Percentiles rank a stretch among this genome's conserved stretches.
Evolutionary conservation across 2,888 invertebrate species (phyloP).

Genomic region (Ichneumoninae sp.): DNA sequence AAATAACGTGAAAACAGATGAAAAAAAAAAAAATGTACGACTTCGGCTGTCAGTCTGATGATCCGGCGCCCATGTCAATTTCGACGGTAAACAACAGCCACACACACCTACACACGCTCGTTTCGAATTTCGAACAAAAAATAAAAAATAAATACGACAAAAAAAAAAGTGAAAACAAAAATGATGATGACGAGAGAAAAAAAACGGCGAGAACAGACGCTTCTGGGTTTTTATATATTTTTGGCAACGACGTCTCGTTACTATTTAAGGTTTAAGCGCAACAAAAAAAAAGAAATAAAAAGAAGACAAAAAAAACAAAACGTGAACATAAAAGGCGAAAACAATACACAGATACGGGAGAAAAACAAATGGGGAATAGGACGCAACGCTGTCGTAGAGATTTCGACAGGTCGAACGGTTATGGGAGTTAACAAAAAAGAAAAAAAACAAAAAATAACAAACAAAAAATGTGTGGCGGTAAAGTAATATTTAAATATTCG

Average conservation of each 20-base stretch:
- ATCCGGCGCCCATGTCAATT: constrained; percentile 80
- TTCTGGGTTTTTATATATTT: constrained; percentile 84
- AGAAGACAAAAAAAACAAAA: constrained; percentile 65
- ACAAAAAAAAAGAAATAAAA: constrained; percentile 72
- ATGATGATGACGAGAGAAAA: constrained; percentile 68
- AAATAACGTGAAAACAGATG: constrained; percentile 8
- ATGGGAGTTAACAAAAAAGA: constrained; percentile 69
- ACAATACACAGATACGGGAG: constrained; percentile 68
- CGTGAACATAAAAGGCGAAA: constrained; percentile 69
- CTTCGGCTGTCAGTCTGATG: constrained; percentile 58
- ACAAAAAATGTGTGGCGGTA: constrained; percentile 74
- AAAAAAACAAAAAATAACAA: constrained; percentile 41
- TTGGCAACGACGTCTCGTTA: constrained; percentile 84
- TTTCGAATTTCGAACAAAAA: constrained; percentile 70
- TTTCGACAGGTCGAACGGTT: constrained; percentile 82
- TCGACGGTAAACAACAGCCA: constrained; percentile 65
- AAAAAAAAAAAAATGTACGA: constrained; percentile 34
- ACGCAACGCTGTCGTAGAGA: constrained; percentile 78
- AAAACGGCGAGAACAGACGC: constrained; percentile 74
- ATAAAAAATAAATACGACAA: constrained; percentile 68
- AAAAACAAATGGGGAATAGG: constrained; percentile 72
- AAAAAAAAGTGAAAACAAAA: constrained; percentile 53
- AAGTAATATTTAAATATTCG: constrained; percentile 83
- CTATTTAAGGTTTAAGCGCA: constrained; percentile 83
- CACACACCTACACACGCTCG: constrained; percentile 64